Conservation (phyloP, 2,888 invertebrate genomes). For the Ennomos quercinarius region DNA sequence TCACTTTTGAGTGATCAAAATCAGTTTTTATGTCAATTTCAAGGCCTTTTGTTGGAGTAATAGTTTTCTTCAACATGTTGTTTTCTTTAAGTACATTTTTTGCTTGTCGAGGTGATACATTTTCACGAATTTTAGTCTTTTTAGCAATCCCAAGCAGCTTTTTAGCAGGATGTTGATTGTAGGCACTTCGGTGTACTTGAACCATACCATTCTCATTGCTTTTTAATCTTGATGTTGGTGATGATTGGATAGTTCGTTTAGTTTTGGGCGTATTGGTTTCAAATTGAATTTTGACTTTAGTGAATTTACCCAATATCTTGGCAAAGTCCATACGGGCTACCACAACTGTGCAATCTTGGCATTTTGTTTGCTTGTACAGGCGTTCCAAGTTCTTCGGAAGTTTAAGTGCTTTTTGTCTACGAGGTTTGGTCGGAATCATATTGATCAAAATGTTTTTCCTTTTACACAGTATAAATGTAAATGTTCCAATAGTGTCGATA, state of each 20-base stretch:
- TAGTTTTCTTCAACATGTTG: conserved; percentile 64
- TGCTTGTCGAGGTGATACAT: conserved; percentile 33
- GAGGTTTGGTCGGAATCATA: conserved; percentile 72
- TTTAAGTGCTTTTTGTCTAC: conserved; percentile 62
- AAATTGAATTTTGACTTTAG: conserved; percentile 80
- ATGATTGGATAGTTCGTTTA: conserved; percentile 51
- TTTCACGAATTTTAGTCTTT: conserved; percentile 49
- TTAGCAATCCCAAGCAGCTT: conserved; percentile 48
- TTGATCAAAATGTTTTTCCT: conserved; percentile 26
- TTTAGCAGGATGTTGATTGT: conserved; percentile 65
- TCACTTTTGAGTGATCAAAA: conserved; percentile 51
- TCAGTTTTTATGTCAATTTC: conserved; percentile 52
- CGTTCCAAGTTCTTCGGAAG: conserved; percentile 72
- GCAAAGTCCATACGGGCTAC: conserved; percentile 81
- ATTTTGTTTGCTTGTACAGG: conserved; percentile 74
- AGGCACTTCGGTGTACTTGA: conserved; percentile 63
- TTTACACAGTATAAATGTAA: conserved; percentile 31
- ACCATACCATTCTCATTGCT: conserved; percentile 82
- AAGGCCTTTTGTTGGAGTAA: conserved; percentile 1
- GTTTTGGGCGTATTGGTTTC: conserved; percentile 68
- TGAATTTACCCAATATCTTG: conserved; percentile 80
- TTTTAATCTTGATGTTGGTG: conserved; percentile 66
- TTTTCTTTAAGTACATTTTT: conserved; percentile 72
- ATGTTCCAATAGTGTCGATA: conserved; percentile 41
- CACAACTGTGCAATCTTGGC: conserved; percentile 76